Base-by-base conservation (phyloP, 2,888 invertebrate genomes). In the Imbricaverruca yamaguchii region DNA sequence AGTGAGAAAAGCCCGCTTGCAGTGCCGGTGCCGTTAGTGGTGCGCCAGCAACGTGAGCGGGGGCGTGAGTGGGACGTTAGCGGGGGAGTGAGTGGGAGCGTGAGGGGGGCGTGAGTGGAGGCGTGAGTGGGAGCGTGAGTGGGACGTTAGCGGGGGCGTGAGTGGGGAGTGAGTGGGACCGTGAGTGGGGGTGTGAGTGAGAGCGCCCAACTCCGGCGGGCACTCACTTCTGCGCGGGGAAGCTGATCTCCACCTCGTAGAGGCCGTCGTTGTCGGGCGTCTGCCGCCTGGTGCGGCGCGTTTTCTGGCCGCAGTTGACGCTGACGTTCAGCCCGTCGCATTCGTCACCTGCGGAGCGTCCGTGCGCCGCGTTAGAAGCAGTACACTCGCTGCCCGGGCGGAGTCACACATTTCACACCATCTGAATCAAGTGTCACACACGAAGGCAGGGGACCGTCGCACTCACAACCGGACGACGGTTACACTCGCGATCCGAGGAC, bases 261-360 rank as follows among this genome's bases (percentile, higher is more conserved):
- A 90, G 91, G 84, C 84, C 93, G 91, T 86, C 82, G n/a, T 57
- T 53, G 12, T 83, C 82, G 18, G 63, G 13, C 23, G 59, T 59
- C n/a, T 82, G 81, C 12, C 82, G 79, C 21, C 18, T 53, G 74
- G 18, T 8, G 53, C 83, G 56, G n/a, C 83, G 65, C 59, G 74
- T 81, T 21, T 83, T 81, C 57, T 83, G 81, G 7, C 95, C 95
- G 86, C 96, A 97, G 87, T 95, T 94, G 7, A 97, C 95, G 86
- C 95, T 93, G 84, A 97, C 95, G 85, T 94, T 92, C 81, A 97
- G 89, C 86, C 96, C 95, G 86, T 94, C 94, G 87, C 97, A 97
- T 86, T 63, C 67, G 65, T 83, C 84, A 12, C 81, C 83, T 25
- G 82, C 80, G 4, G 8, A 53, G 39, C 39, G 39, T 39, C 39